These are phyloP conservation scores for Rhabditoides inermis DNA, from an alignment of 2,888 invertebrate genomes.

Conservation along the genomic window DNA sequence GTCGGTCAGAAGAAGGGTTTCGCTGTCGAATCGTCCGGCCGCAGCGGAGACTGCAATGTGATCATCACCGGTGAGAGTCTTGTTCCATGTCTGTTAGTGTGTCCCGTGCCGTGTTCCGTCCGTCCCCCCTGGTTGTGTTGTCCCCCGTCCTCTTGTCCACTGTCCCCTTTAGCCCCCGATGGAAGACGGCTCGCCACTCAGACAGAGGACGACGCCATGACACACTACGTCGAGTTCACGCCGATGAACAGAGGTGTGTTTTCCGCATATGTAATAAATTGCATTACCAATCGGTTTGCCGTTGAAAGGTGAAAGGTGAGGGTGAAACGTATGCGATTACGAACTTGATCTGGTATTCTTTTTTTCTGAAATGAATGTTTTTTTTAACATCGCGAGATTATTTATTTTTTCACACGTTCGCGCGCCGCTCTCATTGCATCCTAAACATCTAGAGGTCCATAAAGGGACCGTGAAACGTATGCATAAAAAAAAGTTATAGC, in stretches of 20 bases:
- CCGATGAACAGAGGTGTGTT: constrained; percentile 22
- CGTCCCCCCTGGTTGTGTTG: constrained; percentile 1
- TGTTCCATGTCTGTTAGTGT: constrained; percentile 1
- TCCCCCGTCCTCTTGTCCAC: constrained; percentile 2
- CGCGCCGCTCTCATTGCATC: no score
- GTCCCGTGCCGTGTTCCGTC: neutral
- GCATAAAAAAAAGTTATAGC: no score
- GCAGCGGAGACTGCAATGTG: constrained; percentile 46
- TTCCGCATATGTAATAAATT: no score
- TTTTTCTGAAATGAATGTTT: no score
- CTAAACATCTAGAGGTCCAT: no score
- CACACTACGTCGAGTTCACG: constrained; percentile 32
- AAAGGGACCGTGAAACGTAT: no score
- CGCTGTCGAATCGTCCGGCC: constrained; percentile 40
- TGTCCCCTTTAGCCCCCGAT: constrained; percentile 35
- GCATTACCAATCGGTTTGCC: no score
- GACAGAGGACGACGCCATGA: constrained; percentile 28
- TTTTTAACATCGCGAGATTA: no score
- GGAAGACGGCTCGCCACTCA: constrained; percentile 29
- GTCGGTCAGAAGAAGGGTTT: constrained; percentile 49
- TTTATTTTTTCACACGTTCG: no score
- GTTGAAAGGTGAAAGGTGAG: no score
- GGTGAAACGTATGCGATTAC: no score
- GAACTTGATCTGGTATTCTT: no score
- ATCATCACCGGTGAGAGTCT: constrained; percentile 43